Base-by-base conservation (phyloP, 2,888 invertebrate species). In the Cryptocheilus praepositus region DNA sequence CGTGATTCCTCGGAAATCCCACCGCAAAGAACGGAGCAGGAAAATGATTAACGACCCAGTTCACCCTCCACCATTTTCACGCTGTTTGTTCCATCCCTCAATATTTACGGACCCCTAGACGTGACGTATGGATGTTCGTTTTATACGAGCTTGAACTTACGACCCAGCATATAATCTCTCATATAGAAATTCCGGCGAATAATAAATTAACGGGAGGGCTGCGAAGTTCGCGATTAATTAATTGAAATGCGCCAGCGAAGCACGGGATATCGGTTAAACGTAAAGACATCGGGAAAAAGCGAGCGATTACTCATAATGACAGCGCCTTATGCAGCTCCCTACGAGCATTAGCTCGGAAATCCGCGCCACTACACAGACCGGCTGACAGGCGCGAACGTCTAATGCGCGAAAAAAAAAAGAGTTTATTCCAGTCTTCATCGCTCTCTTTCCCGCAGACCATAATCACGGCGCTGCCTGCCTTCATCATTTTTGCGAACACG, bases 11-110 rank as follows among this genome's bases (percentile, higher is more conserved):
- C 60, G 61, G 55, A 64, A 66, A 67, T 69, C 70, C 71, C 64
- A 61, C 49, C 49, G 49, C 49, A 18, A 61, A 64, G 66, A 61
- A 60, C 66, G 66, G 57, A 5, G 49, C 16, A 66, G 61, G 65
- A 66, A 68, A 65, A 75, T 75, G 73, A 75, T 75, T 73, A 75
- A 75, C 65, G 74, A 68, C 71, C 65, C 3, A 51, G 36, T 65
- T 69, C 65, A 69, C 60, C 68, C 68, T 65, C 68, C 54, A 64
- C 65, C 71, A 73, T 71, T 74, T 74, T 73, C 74, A 73, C 73
- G 67, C 64, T 67, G 73, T 74, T 74, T 74, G 74, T 75, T 71
- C 65, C 60, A 63, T 61, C 64, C 66, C 66, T 71, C 69, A 63
- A 66, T 67, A 72, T 72, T 70, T 59, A 67, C 72, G 54, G 58